Conservation (phyloP, 2,888 invertebrate genomes). For the Tipula unca region DNA sequence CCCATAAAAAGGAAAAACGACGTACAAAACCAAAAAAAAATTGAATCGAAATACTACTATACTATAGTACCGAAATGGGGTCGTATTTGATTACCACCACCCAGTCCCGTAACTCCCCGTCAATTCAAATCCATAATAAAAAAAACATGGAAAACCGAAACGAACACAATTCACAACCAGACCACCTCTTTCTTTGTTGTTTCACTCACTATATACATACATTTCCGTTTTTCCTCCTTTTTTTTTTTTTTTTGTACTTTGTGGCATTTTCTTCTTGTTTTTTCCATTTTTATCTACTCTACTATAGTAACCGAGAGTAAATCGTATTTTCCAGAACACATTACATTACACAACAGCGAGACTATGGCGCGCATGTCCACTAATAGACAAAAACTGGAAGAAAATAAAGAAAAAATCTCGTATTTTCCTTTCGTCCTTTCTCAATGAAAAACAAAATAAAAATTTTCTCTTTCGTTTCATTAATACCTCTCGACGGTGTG, state of each 20-base stretch:
- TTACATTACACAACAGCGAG: background rate
- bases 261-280: background rate
- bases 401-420: background rate
- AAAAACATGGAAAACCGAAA: background rate
- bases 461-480: background rate
- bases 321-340: slow-evolving; percentile 14
- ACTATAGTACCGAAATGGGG: slow-evolving; percentile 8
- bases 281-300: background rate
- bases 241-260: background rate
- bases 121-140: background rate
- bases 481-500: background rate
- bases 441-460: background rate
- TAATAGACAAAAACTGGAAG: background rate
- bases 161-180: background rate
- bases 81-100: slow-evolving; percentile 14
- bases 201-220: background rate
- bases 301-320: slow-evolving; percentile 19
- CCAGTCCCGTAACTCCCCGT: background rate
- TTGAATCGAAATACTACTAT: background rate
- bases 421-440: background rate
- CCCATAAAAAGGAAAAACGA: background rate
- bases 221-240: background rate
- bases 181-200: background rate
- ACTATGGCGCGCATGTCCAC: background rate
- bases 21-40: background rate